Evolutionary conservation across 2,113 vertebrate species (phyloP), one percentile per base, ranked within the genome.

Genomic region (Cyrtonyx montezumae): DNA sequence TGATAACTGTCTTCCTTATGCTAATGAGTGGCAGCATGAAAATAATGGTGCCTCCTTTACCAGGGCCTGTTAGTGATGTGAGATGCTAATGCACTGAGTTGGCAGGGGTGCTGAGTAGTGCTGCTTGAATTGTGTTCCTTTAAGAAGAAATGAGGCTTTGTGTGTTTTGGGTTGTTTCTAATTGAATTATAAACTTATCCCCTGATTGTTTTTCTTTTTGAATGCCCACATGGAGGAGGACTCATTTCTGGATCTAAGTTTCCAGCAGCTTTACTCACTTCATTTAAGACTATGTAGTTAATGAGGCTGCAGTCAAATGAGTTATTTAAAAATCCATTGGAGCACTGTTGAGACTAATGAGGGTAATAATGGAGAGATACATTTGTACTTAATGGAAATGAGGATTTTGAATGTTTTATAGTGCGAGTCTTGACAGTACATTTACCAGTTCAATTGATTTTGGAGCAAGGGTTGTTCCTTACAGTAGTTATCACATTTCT

Each of bases 401-500:
- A 42, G 43, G 43, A 32, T 36, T 53, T 16, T 22, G n/a, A 8
- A 10, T 4, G 2, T 25, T 76, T 25, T 21, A 3, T 11, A 19
- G 46, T 8, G 5, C 17, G 8, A 32, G 14, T 13, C 25, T 16
- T 67, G 45, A 23, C 34, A 4, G 14, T 79, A 1, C 30, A 61
- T 42, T 7, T 14, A 48, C 26, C 8, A 23, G 20, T 53, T 61
- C 21, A 37, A 22, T 59, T 26, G 53, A 6, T 55, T 36, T 13
- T 43, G 53, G 61, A 5, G 12, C 34, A 28, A 32, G 49, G 11
- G 4, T 66, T 2, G 0, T 46, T 71, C 34, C 32, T 36, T 25
- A 6, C 0, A 0, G n/a, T 79, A 32, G 23, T 12, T 66, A 1
- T 30, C 0, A 0, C 8, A 2, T 58, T 58, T 59, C n/a, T 45